A percentile compares a stretch with the other conserved stretches of the same genome.
Evolutionary conservation across 2,113 vertebrate genomes (phyloP).

Genomic region (Phylloscopus trochilus): DNA sequence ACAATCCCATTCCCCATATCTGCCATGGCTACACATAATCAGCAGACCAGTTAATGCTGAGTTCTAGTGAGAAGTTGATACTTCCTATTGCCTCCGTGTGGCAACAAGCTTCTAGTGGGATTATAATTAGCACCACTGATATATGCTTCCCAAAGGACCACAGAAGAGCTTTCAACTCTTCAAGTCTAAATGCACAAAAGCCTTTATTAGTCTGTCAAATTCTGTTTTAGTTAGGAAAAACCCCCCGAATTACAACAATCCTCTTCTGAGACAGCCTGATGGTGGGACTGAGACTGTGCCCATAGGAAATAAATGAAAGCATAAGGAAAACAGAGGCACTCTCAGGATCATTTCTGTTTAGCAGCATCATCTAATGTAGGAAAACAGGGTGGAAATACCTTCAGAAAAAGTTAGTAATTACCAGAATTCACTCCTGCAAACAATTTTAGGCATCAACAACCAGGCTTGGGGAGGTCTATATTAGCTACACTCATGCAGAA

Average conservation of each 20-base stretch:
- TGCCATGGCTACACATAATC: not conserved
- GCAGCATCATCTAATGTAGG: not conserved
- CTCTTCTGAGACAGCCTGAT: not conserved
- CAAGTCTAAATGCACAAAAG: not conserved
- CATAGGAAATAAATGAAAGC: not conserved
- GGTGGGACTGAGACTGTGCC: not conserved
- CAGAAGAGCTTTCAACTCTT: not conserved
- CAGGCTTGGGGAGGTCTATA: not conserved
- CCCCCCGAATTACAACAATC: not conserved
- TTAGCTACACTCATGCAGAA: not conserved
- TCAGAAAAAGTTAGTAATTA: not conserved
- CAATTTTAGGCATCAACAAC: not conserved
- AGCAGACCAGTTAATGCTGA: not conserved
- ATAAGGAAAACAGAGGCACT: not conserved
- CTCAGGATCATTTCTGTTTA: not conserved
- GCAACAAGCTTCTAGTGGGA: not conserved
- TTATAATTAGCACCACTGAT: conserved; percentile 12
- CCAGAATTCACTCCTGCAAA: not conserved
- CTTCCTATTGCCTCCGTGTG: not conserved
- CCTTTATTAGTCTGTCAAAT: not conserved
- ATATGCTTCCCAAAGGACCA: not conserved
- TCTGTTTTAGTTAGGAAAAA: not conserved
- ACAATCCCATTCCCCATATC: not conserved
- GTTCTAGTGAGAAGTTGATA: not conserved
- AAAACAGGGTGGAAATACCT: not conserved